Evolutionary conservation across 2,888 invertebrate genomes (phyloP), one percentile per base, ranked within the genome.

Genomic region (Hemicrepidius hirtus): DNA sequence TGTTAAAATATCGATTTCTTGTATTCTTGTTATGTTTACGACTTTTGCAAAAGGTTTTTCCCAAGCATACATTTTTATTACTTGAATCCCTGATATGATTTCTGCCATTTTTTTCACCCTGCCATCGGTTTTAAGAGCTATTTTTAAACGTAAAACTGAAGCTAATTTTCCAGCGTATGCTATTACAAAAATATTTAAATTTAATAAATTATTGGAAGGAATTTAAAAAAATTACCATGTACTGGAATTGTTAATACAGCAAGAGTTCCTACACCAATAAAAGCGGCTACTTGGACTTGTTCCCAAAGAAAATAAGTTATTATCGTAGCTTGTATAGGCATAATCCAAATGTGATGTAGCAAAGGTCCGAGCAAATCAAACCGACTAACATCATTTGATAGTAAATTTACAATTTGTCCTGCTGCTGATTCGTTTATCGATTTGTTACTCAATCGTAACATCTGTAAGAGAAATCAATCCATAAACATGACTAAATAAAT

Each of bases 361-460:
- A 91, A 91, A 41, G 92, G 78, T 20, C 92, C 88, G 16, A 92
- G 90, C 84, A 92, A 85, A 82, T 96, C 96, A 83, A 96, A 95
- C 73, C 95, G 89, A 78, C 91, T 92, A 1, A 95, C 94, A 82
- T 96, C 96, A 80, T 95, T 96, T 0, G 95, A 94, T 86, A 96
- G 88, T 64, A 96, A 85, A 84, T 96, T 96, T 55, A 96, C 91
- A 76, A 96, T 91, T 85, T 95, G 93, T 0, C 95, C 95, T 78
- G 93, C 84, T 85, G 96, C 93, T 0, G 96, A 95, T 81, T 95
- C 91, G 0, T 93, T 93, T 44, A 97, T 84, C 0, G 96, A 92
- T 6, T 88, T 89, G 81, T 90, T 90, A 80, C 91, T 93, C 41
- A 94, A 84, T 73, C 87, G 87, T 66, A 93, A 84, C 1, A 92